Conservation (phyloP, 2,888 invertebrate genomes). For the Drosophila meridionalis region DNA sequence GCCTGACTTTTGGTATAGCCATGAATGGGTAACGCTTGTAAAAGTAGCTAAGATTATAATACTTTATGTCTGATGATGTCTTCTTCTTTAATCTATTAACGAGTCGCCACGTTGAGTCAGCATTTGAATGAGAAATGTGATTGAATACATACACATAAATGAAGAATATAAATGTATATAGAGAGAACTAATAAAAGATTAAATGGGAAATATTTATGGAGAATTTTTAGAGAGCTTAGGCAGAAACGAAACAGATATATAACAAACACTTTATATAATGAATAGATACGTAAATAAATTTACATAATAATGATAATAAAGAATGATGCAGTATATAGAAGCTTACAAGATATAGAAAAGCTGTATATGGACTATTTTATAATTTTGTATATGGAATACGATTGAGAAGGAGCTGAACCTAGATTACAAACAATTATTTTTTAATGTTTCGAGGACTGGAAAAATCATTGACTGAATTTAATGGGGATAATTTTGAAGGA, state of each 20-base stretch:
- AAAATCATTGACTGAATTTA: too few species aligned
- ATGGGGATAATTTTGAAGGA: too few species aligned
- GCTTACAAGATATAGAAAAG: too few species aligned
- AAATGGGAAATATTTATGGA: neutral
- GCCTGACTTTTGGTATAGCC: constrained; percentile 22
- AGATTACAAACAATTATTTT: too few species aligned
- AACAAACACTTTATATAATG: too few species aligned
- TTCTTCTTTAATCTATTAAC: constrained; percentile 42
- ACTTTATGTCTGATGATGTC: constrained; percentile 39
- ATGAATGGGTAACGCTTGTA: constrained; percentile 57
- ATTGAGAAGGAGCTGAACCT: too few species aligned
- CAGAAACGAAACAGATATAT: neutral
- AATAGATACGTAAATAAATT: too few species aligned
- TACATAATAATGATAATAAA: too few species aligned
- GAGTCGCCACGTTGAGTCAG: constrained; percentile 37
- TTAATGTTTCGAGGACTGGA: too few species aligned
- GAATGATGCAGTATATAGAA: too few species aligned
- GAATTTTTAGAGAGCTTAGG: neutral
- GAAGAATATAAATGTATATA: neutral
- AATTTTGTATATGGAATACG: too few species aligned
- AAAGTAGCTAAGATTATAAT: constrained; percentile 47
- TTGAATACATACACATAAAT: neutral
- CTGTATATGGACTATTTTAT: too few species aligned
- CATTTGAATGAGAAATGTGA: constrained; percentile 10
- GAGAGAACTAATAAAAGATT: neutral